Conservation (phyloP, 2,797 vertebrate genomes). For the Xenopus petersii region DNA sequence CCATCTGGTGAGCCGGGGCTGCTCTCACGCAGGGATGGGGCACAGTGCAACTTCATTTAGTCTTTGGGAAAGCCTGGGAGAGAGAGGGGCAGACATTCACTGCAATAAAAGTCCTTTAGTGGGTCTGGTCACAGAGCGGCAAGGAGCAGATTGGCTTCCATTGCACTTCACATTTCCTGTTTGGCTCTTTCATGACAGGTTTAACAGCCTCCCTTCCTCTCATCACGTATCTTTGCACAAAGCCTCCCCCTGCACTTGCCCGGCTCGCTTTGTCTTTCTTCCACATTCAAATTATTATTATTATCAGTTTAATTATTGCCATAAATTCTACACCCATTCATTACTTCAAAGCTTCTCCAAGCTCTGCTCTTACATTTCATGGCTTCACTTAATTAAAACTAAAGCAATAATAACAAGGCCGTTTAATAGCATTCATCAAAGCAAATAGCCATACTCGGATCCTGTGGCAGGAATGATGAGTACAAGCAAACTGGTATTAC, state of each 20-base stretch:
- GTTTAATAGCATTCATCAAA: no score
- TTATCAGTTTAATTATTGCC: slow-evolving; percentile 1
- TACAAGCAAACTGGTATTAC: no score
- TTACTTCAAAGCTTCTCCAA: slow-evolving; percentile 12
- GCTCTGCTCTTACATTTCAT: background rate
- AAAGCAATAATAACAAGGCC: background rate
- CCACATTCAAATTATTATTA: slow-evolving; percentile 1
- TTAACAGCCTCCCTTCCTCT: slow-evolving; percentile 17
- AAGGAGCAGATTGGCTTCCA: slow-evolving; percentile 26
- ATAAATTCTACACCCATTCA: slow-evolving; percentile 4
- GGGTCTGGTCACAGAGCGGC: slow-evolving; percentile 30
- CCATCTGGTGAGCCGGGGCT: slow-evolving; percentile 56
- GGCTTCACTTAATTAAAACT: slow-evolving; percentile 18
- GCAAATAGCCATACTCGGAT: no score
- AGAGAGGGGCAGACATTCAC: slow-evolving; percentile 48
- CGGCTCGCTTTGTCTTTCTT: slow-evolving; percentile 3
- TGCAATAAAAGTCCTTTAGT: slow-evolving; percentile 31
- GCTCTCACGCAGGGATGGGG: slow-evolving; percentile 54
- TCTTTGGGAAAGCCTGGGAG: slow-evolving; percentile 42
- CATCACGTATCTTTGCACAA: slow-evolving; percentile 2
- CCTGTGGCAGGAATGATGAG: no score
- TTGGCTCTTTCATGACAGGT: slow-evolving; percentile 24
- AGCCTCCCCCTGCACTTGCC: background rate
- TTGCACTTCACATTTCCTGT: slow-evolving; percentile 16
- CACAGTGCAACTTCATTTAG: slow-evolving; percentile 57